These are phyloP conservation scores for Eupithecia inturbata DNA, from an alignment of 2,888 invertebrate genomes.

Conservation along the genomic window DNA sequence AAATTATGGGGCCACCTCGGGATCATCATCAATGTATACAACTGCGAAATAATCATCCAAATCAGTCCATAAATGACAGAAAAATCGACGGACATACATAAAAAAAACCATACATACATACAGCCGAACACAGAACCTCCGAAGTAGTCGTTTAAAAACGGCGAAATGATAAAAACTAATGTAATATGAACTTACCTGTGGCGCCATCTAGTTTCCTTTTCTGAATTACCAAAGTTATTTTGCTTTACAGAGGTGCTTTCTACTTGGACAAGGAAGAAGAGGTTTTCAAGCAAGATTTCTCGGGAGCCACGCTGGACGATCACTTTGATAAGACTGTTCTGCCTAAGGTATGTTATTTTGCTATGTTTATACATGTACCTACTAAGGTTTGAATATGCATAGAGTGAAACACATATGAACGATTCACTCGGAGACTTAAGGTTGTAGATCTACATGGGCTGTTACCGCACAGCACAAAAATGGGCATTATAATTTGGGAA, in stretches of 20 bases:
- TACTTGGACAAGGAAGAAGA: conserved; percentile 97
- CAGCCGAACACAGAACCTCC: no score
- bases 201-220: background rate
- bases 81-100: no score
- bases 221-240: background rate
- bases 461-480: background rate
- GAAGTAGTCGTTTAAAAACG: no score
- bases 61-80: no score
- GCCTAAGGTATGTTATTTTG: conserved; percentile 87
- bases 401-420: background rate
- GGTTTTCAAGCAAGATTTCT: conserved; percentile 96
- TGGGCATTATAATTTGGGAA: no score
- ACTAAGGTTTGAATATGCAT: background rate
- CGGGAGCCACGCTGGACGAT: conserved; percentile 98
- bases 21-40: no score
- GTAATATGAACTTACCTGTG: background rate
- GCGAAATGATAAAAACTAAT: no score
- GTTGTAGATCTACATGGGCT: background rate
- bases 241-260: conserved; percentile 93
- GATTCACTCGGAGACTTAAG: background rate
- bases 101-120: no score
- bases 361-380: background rate
- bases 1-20: no score
- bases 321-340: conserved; percentile 99
- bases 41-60: no score